Evolutionary conservation across 2,113 vertebrate genomes (phyloP), one percentile per base, ranked within the genome.

Genomic region (Burhinus bistriatus): DNA sequence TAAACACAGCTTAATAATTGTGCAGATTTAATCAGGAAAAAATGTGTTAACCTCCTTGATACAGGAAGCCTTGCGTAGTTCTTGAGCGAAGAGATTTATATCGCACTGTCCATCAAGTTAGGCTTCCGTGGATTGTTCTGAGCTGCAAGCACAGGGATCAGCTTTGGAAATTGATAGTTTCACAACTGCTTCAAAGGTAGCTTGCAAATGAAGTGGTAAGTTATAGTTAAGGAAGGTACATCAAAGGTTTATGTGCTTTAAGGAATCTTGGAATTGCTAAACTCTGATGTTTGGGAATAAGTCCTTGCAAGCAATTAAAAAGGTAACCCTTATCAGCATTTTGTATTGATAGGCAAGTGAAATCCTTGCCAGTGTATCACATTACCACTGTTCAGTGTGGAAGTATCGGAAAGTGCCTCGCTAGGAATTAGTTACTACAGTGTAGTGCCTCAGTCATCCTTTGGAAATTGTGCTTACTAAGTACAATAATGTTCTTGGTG

Each of bases 401-500:
- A 83, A 72, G n/a, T 79, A 27, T 71, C 5, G 14, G 69, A 95
- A 96, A 83, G n/a, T 94, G 96, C 93, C 78, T 97, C 1, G 2
- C 70, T 96, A 86, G 83, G 79, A 95, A 57, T 95, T 97, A 83
- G 83, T 91, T 94, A 68, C 61, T 75, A 19, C 1, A 9, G 44
- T 89, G 30, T 66, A 88, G 59, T 68, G 70, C 96, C 78, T 85
- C 87, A 55, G 69, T 71, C 52, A 21, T 91, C 89, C 44, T 13
- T 62, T 87, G 95, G 91, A 95, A 97, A 97, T 96, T 96, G 59
- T 95, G 90, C 29, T 98, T 98, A 78, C 62, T 78, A 87, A 95
- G 90, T 96, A 92, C 58, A 95, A 36, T 84, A 96, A 89, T 96
- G 96, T 95, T 97, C 96, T 94, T 93, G 95, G 85, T 97, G 83